These are phyloP conservation scores for Drosophila ercepeae DNA, from an alignment of 1,140 invertebrate genomes.

Conservation along the genomic window DNA sequence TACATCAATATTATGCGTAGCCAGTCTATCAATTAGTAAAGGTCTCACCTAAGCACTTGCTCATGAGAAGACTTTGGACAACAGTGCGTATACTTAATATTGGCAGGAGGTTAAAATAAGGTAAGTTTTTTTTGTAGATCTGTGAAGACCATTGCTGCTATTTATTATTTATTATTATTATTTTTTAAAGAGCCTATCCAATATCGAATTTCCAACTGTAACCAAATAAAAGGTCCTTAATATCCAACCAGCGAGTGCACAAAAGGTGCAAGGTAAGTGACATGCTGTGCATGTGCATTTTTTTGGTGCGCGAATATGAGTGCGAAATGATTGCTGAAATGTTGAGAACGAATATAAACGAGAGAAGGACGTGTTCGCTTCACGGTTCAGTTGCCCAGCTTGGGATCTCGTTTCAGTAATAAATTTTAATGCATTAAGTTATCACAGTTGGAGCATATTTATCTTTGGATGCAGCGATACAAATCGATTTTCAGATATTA, in stretches of 20 bases:
- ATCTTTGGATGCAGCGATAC: slow-evolving; percentile 14
- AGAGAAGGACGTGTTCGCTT: slow-evolving; percentile 31
- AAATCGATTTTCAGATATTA: slow-evolving; percentile 32
- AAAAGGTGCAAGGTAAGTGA: slow-evolving; percentile 29
- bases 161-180: too few relatives aligned
- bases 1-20: slow-evolving; percentile 60
- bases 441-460: slow-evolving; percentile 51
- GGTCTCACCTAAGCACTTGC: background rate
- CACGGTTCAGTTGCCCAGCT: slow-evolving; percentile 13
- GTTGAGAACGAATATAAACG: slow-evolving; percentile 38
- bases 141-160: too few relatives aligned
- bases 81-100: slow-evolving; percentile 52
- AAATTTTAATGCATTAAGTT: slow-evolving; percentile 62
- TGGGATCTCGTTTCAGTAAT: slow-evolving; percentile 20
- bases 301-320: slow-evolving; percentile 12
- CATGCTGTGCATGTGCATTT: slow-evolving; percentile 15
- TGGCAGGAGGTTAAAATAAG: background rate
- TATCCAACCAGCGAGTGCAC: slow-evolving; percentile 22
- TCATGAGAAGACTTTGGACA: background rate
- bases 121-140: background rate
- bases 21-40: too few relatives aligned
- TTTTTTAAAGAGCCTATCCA: too few relatives aligned
- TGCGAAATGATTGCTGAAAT: slow-evolving; percentile 46
- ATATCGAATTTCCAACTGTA: background rate
- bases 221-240: background rate